phyloP scores from a whole-genome alignment of 2,113 vertebrate genomes.

The Myocastor coypus region DNA sequence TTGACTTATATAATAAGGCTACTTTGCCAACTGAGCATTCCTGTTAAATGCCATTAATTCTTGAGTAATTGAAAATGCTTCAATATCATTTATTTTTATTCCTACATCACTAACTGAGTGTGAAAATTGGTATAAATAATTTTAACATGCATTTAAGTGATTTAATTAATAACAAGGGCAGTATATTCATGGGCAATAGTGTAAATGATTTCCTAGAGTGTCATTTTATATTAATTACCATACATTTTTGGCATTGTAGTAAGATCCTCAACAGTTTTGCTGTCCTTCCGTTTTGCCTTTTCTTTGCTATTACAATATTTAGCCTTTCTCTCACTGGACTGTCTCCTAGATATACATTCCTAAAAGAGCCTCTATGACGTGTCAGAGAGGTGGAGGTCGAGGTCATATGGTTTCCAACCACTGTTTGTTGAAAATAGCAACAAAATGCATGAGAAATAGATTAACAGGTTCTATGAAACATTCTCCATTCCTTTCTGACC shows the following conservation, averaged over 20 bases:
- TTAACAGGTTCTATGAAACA: not conserved
- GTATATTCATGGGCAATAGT: not conserved
- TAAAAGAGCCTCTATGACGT: not conserved
- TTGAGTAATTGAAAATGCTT: conserved; percentile 36
- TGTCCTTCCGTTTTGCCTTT: not conserved
- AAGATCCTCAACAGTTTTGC: not conserved
- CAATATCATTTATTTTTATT: conserved; percentile 10
- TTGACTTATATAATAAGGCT: conserved; percentile 38
- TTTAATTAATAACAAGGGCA: not conserved
- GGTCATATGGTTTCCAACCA: not conserved
- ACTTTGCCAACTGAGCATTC: not conserved
- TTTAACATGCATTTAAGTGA: conserved; percentile 3
- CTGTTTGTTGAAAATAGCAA: not conserved
- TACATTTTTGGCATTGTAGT: not conserved
- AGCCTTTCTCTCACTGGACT: not conserved
- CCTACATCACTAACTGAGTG: not conserved
- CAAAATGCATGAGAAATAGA: not conserved
- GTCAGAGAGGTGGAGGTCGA: not conserved
- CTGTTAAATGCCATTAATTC: conserved; percentile 47
- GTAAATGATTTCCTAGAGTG: not conserved
- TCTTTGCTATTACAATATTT: not conserved
- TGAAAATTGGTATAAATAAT: conserved; percentile 37
- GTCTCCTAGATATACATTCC: not conserved
- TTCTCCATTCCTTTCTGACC: not conserved
- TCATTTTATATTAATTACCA: not conserved